These are phyloP conservation scores for Sanderia malayensis DNA, from an alignment of 30 jellyfish, hydroid and myxozoan genomes.

Conservation along the genomic window DNA sequence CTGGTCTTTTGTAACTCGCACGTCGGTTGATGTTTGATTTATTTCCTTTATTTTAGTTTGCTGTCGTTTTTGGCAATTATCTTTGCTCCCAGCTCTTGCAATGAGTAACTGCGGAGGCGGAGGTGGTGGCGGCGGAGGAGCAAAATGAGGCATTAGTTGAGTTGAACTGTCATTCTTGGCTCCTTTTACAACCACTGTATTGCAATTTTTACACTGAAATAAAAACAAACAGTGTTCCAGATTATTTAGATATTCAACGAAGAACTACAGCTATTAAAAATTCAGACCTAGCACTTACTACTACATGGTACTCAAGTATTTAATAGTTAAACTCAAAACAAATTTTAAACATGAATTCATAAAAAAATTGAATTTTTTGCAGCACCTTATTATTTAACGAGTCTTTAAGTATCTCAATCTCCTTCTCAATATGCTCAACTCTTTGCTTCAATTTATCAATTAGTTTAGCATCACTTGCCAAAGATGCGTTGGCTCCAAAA, in stretches of 20 bases:
- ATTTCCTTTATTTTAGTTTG: slow-evolving; percentile 1
- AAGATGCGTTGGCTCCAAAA: background rate
- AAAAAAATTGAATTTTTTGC: no score
- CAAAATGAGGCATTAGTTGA: slow-evolving; percentile 28
- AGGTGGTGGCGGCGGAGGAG: slow-evolving; percentile 74
- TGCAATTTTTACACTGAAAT: slow-evolving; percentile 5
- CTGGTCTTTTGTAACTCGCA: slow-evolving; percentile 58
- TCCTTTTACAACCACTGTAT: background rate
- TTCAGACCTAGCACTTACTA: no score
- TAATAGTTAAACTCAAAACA: no score
- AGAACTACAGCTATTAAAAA: no score
- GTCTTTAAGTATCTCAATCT: background rate
- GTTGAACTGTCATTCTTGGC: background rate
- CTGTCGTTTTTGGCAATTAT: no score
- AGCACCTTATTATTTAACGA: background rate
- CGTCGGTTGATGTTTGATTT: background rate
- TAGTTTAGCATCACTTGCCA: background rate
- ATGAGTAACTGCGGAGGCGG: slow-evolving; percentile 38
- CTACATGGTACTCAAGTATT: no score
- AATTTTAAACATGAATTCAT: no score
- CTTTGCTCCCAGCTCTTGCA: background rate
- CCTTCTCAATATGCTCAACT: background rate
- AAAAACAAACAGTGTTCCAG: no score
- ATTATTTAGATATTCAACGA: no score
- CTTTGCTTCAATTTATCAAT: background rate